Evolutionary conservation across 2,113 vertebrate species (phyloP), one percentile per base, ranked within the genome.

Genomic region (Perca flavescens): DNA sequence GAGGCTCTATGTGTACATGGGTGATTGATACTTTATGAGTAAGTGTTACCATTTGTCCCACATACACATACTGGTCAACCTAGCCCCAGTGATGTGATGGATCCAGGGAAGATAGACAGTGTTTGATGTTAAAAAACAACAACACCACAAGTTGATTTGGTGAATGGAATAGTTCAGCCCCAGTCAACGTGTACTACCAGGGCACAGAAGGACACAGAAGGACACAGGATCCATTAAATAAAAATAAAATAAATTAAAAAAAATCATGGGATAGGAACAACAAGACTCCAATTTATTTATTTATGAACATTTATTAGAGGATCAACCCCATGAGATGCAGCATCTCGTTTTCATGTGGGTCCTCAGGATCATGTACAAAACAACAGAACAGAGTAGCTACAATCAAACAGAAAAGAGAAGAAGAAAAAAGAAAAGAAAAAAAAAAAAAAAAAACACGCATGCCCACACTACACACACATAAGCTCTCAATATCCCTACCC

Each of bases 11-110:
- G 77, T 77, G 87, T 62, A 57, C 58, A 25, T 28, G 74, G 31
- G 66, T 36, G 75, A 83, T 52, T 88, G 88, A 89, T 75, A 81
- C 84, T 68, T 73, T 66, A 71, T 63, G 64, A 66, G 53, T 28
- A 56, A 50, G 54, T 40, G 25, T 8, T 8, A 74, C 72, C 63
- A 75, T 71, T 62, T 70, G 19, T 14, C 25, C 15, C 36, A 63
- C 43, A 28, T 13, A 58, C 53, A 86, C 62, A 31, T 3, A 52
- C 52, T 25, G 69, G 21, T 54, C 22, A 75, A 62, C 52, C 54
- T 0, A 70, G 13, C 75, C 21, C 22, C 43, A 46, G 43, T 60
- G 10, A 74, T 22, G 17, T 57, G 58, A 79, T 8, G 19, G 54
- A 52, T 31, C 14, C 1, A 50, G 57, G 54, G 43, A 84, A 79